A percentile compares a stretch with the other conserved stretches of the same genome.
These are phyloP conservation scores for Amia ocellicauda DNA, from an alignment of 2,113 vertebrate species.

Conservation along the genomic window DNA sequence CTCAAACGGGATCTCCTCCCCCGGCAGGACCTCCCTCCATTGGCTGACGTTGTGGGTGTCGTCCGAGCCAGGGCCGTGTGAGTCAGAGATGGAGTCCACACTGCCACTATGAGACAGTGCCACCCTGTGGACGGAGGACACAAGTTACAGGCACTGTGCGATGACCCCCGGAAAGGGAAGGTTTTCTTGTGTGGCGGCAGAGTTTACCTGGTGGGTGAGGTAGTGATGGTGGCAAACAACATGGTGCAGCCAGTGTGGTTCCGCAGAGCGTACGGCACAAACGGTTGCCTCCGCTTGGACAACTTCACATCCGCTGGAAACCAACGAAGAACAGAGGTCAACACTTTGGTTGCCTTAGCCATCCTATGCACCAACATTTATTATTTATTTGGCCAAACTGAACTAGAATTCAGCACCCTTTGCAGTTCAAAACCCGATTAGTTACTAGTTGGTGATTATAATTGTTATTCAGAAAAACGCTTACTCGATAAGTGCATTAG, in stretches of 20 bases:
- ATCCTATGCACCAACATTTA: too few species aligned
- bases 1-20: conserved; percentile 92
- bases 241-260: conserved; percentile 94
- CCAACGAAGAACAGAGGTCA: too few species aligned
- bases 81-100: conserved; percentile 80
- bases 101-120: conserved; percentile 95
- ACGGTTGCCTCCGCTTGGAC: conserved; percentile 87
- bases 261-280: conserved; percentile 87
- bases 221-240: conserved; percentile 93
- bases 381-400: too few species aligned
- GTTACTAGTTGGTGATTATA: too few species aligned
- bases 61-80: conserved; percentile 69
- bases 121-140: conserved; percentile 66
- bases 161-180: too few species aligned
- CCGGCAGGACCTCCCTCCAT: conserved; percentile 89
- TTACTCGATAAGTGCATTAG: too few species aligned
- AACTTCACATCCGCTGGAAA: conserved; percentile 65
- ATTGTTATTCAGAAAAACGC: too few species aligned
- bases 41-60: conserved; percentile 88
- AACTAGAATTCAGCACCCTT: too few species aligned
- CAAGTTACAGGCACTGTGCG: neutral
- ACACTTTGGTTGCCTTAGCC: too few species aligned
- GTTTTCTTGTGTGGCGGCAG: neutral
- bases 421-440: too few species aligned
- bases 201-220: conserved; percentile 88